These are phyloP conservation scores for Xanthia icteritia DNA, from an alignment of 2,888 invertebrate genomes.

Conservation along the genomic window DNA sequence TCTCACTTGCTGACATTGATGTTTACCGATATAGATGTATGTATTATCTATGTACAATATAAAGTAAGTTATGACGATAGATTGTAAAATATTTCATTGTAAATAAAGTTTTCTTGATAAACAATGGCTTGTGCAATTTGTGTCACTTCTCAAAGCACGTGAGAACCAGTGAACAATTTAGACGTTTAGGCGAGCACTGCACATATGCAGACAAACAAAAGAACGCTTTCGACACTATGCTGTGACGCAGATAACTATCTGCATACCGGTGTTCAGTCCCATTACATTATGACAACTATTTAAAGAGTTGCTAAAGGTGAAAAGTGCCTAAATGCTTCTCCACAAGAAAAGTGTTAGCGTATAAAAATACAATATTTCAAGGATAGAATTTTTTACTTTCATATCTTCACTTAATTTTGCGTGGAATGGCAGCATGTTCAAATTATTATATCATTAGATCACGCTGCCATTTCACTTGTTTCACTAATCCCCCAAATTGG, in stretches of 20 bases:
- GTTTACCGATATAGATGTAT: constrained; percentile 71
- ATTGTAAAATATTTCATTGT: constrained; percentile 89
- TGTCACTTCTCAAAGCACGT: constrained; percentile 79
- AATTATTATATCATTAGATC: background rate
- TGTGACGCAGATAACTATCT: constrained; percentile 62
- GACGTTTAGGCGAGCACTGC: constrained; percentile 67
- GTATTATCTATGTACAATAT: constrained; percentile 79
- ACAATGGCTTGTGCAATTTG: constrained; percentile 80
- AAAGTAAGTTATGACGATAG: constrained; percentile 83
- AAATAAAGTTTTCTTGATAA: constrained; percentile 88
- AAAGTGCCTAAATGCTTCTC: constrained; percentile 16
- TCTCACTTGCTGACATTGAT: constrained; percentile 67
- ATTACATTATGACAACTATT: constrained; percentile 29
- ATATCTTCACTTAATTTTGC: background rate
- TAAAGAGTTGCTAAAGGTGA: constrained; percentile 27
- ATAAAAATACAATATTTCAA: background rate
- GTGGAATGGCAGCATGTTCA: background rate
- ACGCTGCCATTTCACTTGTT: too few species aligned
- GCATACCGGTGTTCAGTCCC: constrained; percentile 37
- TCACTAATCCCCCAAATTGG: background rate
- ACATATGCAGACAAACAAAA: constrained; percentile 68
- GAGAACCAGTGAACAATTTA: constrained; percentile 76
- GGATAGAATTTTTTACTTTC: background rate
- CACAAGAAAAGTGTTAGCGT: background rate
- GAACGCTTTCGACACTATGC: constrained; percentile 67